phyloP scores from a whole-genome alignment of 1,140 invertebrate species.

The Tribolium castaneum region DNA sequence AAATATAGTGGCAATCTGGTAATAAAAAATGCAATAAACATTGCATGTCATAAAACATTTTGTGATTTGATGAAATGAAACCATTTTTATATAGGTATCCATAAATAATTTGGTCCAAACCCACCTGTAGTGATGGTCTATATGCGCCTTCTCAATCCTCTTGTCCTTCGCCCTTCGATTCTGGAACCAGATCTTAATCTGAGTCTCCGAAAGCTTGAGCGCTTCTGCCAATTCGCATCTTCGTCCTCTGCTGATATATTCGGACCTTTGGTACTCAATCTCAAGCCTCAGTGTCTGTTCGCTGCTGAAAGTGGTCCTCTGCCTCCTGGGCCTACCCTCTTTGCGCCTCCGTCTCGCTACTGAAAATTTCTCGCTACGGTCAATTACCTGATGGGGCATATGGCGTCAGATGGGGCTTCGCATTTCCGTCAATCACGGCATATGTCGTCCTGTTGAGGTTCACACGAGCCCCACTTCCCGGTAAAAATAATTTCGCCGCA shows the following conservation, averaged over 20 bases:
- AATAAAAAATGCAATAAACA: too few relatives aligned
- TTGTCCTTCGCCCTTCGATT: constrained; percentile 96
- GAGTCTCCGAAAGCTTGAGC: constrained; percentile 88
- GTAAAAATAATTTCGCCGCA: constrained; percentile 4
- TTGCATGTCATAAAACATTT: too few relatives aligned
- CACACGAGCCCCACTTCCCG: constrained; percentile 40
- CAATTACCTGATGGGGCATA: constrained; percentile 40
- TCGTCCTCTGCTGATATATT: constrained; percentile 90
- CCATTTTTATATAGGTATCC: neutral
- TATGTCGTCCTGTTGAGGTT: constrained; percentile 45
- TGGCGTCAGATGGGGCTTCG: constrained; percentile 44
- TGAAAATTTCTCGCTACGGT: constrained; percentile 63
- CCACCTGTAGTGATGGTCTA: constrained; percentile 94
- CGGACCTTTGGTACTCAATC: constrained; percentile 88
- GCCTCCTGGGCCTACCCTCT: constrained; percentile 85
- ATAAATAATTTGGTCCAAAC: neutral
- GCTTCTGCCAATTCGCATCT: constrained; percentile 88
- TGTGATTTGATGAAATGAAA: neutral
- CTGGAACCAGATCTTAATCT: constrained; percentile 98
- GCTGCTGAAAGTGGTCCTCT: constrained; percentile 93
- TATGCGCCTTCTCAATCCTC: constrained; percentile 93
- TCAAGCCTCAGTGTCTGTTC: constrained; percentile 93
- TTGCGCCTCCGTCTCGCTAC: constrained; percentile 87
- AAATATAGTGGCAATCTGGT: too few relatives aligned
- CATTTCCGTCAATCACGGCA: constrained; percentile 50